Conservation (phyloP, 2,888 invertebrate species). For the Hemistola chrysoprasaria region DNA sequence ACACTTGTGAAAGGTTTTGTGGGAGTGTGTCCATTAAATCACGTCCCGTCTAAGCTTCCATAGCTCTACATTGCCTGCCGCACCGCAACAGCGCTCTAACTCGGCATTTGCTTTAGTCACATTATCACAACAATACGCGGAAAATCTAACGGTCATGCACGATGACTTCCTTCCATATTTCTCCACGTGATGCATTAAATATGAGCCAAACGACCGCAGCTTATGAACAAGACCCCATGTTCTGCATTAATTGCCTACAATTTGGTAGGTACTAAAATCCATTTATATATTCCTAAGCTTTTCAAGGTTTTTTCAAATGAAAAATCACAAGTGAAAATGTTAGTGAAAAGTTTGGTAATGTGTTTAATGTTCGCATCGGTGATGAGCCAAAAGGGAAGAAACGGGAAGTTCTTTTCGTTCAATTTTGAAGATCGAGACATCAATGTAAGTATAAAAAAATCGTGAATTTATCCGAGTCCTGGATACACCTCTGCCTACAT, state of each 20-base stretch:
- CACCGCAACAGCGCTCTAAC: slow-evolving; percentile 34
- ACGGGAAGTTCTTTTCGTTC: slow-evolving; percentile 79
- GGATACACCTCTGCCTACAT: too few species aligned
- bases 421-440: slow-evolving; percentile 78
- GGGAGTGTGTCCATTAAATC: neutral
- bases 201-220: slow-evolving; percentile 44
- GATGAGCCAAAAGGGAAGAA: slow-evolving; percentile 38
- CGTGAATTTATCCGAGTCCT: too few species aligned
- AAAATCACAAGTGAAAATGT: slow-evolving; percentile 35
- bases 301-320: too few species aligned
- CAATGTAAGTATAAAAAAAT: slow-evolving; percentile 68
- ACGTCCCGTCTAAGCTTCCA: slow-evolving; percentile 15
- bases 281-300: too few species aligned
- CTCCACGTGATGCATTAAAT: slow-evolving; percentile 51
- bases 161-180: slow-evolving; percentile 52
- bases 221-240: slow-evolving; percentile 43
- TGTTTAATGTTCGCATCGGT: slow-evolving; percentile 35
- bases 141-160: slow-evolving; percentile 47
- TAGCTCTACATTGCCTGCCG: slow-evolving; percentile 6
- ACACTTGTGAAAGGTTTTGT: too few species aligned
- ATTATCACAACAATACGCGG: slow-evolving; percentile 63
- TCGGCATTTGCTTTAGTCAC: slow-evolving; percentile 22
- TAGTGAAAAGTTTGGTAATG: slow-evolving; percentile 31
- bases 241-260: slow-evolving; percentile 37
- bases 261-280: too few species aligned